Percentiles rank a stretch among this genome's conserved stretches.
Evolutionary conservation across 1,140 invertebrate genomes (phyloP).

Genomic region (Brachionus plicatilis): DNA sequence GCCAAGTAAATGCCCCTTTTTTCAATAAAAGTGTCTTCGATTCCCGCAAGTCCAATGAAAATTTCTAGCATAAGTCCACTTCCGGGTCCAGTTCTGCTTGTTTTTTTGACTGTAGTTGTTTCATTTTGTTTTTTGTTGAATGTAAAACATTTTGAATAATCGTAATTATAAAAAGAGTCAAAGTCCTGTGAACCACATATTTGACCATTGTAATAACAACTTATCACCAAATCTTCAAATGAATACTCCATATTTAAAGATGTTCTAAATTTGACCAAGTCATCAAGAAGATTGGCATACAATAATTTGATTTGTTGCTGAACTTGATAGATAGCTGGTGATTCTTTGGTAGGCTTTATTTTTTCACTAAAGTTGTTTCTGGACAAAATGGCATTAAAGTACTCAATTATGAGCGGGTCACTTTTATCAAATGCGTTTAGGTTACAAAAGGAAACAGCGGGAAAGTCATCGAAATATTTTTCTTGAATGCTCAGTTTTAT

Average conservation of each 20-base stretch:
- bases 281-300: background rate
- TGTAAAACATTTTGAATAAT: background rate
- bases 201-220: background rate
- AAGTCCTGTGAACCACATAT: background rate
- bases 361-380: background rate
- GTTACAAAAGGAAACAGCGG: slow-evolving; percentile 8
- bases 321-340: background rate
- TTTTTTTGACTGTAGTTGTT: background rate
- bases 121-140: background rate
- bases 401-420: background rate
- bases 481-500: background rate
- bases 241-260: background rate
- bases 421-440: background rate
- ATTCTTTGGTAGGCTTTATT: background rate
- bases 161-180: background rate
- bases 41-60: background rate
- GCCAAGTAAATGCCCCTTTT: background rate
- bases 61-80: background rate
- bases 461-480: slow-evolving; percentile 8
- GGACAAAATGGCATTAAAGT: background rate
- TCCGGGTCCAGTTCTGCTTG: background rate
- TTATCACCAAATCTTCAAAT: slow-evolving; percentile 8
- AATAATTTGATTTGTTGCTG: background rate
- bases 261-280: background rate
- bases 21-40: background rate